Evolutionary conservation across 2,888 invertebrate species (phyloP).

Genomic region (Melitaea athalia): DNA sequence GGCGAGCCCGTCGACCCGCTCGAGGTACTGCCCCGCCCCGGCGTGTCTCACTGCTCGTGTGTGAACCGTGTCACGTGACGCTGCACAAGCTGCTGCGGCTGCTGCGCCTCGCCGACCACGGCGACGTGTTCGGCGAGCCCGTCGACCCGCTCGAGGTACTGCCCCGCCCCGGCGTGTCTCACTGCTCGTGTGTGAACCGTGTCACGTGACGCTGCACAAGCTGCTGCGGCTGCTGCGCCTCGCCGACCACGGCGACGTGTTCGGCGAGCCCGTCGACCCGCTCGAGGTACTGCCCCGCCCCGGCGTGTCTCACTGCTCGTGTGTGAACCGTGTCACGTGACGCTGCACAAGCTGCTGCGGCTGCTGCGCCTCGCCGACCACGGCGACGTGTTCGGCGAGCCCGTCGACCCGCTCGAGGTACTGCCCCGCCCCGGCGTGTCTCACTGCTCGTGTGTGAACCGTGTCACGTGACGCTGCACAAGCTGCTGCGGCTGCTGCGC

Average conservation of each 20-base stretch:
- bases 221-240: too few relatives aligned
- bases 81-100: constrained; percentile 85
- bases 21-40: constrained; percentile 79
- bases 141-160: too few relatives aligned
- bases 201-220: too few relatives aligned
- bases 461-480: constrained; percentile 88
- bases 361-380: constrained; percentile 90
- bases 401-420: constrained; percentile 92
- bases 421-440: background rate
- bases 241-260: too few relatives aligned
- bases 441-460: constrained; percentile 90
- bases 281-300: too few relatives aligned
- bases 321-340: too few relatives aligned
- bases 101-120: too few relatives aligned
- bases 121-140: too few relatives aligned
- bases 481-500: constrained; percentile 77
- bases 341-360: constrained; percentile 89
- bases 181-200: too few relatives aligned
- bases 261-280: too few relatives aligned
- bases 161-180: too few relatives aligned
- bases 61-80: constrained; percentile 91
- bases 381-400: constrained; percentile 94
- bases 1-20: constrained; percentile 94
- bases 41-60: constrained; percentile 82
- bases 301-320: too few relatives aligned